phyloP scores from a whole-genome alignment of 2,113 vertebrate species.

The Penelope pileata region DNA sequence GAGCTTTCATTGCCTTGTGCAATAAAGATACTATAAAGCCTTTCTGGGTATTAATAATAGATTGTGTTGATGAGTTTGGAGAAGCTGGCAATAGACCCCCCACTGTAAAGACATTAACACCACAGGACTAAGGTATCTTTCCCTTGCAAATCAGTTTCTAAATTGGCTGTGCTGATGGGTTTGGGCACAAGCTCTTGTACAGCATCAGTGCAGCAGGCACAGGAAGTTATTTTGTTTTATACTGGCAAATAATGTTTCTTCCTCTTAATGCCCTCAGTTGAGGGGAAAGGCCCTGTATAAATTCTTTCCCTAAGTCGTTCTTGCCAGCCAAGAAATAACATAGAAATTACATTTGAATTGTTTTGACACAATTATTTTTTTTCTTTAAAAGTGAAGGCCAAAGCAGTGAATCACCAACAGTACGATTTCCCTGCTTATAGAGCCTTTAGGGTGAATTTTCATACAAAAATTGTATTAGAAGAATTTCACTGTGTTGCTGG shows the following conservation, averaged over 20 bases:
- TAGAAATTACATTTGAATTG: slow-evolving; percentile 55
- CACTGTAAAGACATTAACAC: slow-evolving; percentile 79
- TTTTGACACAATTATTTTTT: slow-evolving; percentile 57
- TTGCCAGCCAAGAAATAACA: slow-evolving; percentile 57
- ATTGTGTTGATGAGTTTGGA: slow-evolving; percentile 85
- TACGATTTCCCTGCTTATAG: slow-evolving; percentile 11
- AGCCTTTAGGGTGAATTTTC: slow-evolving; percentile 56
- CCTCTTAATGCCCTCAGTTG: slow-evolving; percentile 16
- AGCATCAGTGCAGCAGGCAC: slow-evolving; percentile 30
- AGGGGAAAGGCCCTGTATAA: slow-evolving; percentile 25
- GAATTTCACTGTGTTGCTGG: slow-evolving; percentile 43
- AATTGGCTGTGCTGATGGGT: slow-evolving; percentile 74
- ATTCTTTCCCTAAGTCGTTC: slow-evolving; percentile 46
- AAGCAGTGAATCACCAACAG: slow-evolving; percentile 17
- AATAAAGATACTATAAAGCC: slow-evolving; percentile 76
- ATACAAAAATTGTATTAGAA: slow-evolving; percentile 50
- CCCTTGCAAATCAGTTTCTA: slow-evolving; percentile 78
- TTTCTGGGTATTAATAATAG: slow-evolving; percentile 85
- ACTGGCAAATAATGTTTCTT: slow-evolving; percentile 34
- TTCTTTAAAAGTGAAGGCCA: slow-evolving; percentile 17
- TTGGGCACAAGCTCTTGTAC: slow-evolving; percentile 43
- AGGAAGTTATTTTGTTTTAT: slow-evolving; percentile 71
- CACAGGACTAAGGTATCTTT: slow-evolving; percentile 72
- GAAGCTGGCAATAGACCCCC: slow-evolving; percentile 85
- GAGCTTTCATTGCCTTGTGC: slow-evolving; percentile 76